Percentiles rank a stretch among this genome's conserved stretches.
phyloP scores from a whole-genome alignment of 2,888 invertebrate species.

The Protophormia terraenovae region DNA sequence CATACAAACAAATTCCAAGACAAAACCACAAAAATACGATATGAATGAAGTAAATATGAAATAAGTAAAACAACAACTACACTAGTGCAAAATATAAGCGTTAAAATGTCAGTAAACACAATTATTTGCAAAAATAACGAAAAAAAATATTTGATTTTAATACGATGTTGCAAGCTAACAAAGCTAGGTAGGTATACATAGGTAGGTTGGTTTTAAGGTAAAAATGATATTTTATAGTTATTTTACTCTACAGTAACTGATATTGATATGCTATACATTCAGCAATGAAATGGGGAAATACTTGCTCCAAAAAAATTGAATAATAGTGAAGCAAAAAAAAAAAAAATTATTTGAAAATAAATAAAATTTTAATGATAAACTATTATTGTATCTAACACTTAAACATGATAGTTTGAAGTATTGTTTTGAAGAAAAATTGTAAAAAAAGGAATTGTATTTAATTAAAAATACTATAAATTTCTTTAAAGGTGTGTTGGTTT shows the following conservation, averaged over 20 bases:
- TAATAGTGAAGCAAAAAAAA: not conserved
- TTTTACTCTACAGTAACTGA: not conserved
- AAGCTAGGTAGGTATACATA: not conserved
- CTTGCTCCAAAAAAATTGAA: not conserved
- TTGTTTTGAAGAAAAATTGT: not conserved
- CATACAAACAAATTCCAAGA: constrained; percentile 10
- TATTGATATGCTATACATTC: not conserved
- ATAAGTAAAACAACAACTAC: not conserved
- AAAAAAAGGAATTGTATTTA: not conserved
- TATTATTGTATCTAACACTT: not conserved
- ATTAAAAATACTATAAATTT: not conserved
- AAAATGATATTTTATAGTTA: not conserved
- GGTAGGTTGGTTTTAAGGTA: too few relatives aligned
- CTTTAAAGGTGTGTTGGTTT: too few relatives aligned
- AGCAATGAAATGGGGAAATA: not conserved
- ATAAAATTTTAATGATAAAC: not conserved
- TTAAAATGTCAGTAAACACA: constrained; percentile 55
- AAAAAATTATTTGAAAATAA: not conserved
- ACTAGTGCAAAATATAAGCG: not conserved
- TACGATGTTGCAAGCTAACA: not conserved
- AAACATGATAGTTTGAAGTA: not conserved
- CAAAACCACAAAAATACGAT: constrained; percentile 32
- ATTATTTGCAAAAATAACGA: constrained; percentile 45
- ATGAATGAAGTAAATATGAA: constrained; percentile 19
- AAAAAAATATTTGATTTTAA: constrained; percentile 43